These are phyloP conservation scores for Drosophila nigrodunni DNA, from an alignment of 1,140 invertebrate genomes.

Conservation along the genomic window DNA sequence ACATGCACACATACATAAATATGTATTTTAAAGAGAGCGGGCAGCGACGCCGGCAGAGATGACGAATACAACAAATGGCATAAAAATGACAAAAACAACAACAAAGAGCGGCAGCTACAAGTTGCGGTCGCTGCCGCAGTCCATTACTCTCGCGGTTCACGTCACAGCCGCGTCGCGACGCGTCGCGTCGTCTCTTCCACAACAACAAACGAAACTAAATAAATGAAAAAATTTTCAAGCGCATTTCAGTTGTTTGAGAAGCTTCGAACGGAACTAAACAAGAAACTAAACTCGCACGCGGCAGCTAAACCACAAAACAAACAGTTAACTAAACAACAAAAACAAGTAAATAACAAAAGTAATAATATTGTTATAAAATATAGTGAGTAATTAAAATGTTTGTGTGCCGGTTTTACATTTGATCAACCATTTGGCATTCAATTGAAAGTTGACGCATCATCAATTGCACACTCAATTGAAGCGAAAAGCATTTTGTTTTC, in stretches of 20 bases:
- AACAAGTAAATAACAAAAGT: conserved; percentile 61
- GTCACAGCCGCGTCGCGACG: conserved; percentile 3
- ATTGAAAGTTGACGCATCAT: conserved; percentile 4
- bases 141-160: conserved; percentile 21
- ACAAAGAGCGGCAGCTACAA: conserved; percentile 21
- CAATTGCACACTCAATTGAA: conserved; percentile 14
- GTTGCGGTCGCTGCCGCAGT: conserved; percentile 41
- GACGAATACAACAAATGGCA: conserved; percentile 32
- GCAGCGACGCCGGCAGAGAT: conserved; percentile 26
- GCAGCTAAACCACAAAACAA: conserved; percentile 12
- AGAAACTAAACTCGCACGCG: conserved; percentile 40
- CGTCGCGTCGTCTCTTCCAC: neutral
- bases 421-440: neutral
- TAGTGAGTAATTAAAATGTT: neutral
- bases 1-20: neutral
- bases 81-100: conserved; percentile 26
- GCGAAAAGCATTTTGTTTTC: conserved; percentile 8
- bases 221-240: conserved; percentile 44
- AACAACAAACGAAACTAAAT: conserved; percentile 32
- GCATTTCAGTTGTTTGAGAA: conserved; percentile 71
- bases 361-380: conserved; percentile 10
- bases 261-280: conserved; percentile 68
- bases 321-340: conserved; percentile 43
- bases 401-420: conserved; percentile 10
- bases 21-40: conserved; percentile 15